A percentile compares a stretch with the other conserved stretches of the same genome.
Conservation (phyloP, 2,797 vertebrate species). For the Apogon talboti region DNA sequence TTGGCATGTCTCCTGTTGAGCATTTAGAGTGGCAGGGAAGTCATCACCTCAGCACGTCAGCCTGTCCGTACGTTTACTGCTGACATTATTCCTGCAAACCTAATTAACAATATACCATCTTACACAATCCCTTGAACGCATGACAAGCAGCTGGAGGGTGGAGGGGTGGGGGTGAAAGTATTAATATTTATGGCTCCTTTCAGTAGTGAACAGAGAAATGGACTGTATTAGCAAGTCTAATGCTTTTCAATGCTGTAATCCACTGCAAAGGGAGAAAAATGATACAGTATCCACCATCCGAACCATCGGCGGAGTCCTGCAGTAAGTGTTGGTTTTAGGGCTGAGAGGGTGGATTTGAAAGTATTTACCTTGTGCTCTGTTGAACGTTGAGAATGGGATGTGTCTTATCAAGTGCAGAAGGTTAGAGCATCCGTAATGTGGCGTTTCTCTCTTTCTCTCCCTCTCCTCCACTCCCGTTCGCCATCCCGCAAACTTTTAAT, state of each 20-base stretch:
- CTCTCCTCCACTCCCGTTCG: conserved; percentile 41
- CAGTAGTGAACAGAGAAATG: conserved; percentile 63
- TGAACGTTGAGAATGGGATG: conserved; percentile 25
- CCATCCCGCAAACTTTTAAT: conserved; percentile 66
- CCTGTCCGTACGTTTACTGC: conserved; percentile 43
- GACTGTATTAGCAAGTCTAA: conserved; percentile 80
- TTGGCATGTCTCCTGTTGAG: conserved; percentile 1
- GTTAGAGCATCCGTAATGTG: conserved; percentile 47
- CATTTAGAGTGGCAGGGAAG: conserved; percentile 40
- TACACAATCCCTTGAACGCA: conserved; percentile 49
- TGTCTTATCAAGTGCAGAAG: conserved; percentile 40
- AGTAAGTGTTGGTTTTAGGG: conserved; percentile 44
- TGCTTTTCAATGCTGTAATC: conserved; percentile 56
- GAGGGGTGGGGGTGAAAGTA: conserved; percentile 48
- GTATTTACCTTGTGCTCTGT: conserved; percentile 25
- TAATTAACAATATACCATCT: conserved; percentile 71
- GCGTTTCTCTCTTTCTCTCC: conserved; percentile 25
- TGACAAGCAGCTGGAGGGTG: conserved; percentile 62
- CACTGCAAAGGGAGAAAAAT: conserved; percentile 45
- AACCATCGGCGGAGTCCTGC: conserved; percentile 44
- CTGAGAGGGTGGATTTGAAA: conserved; percentile 35
- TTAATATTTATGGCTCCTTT: conserved; percentile 79
- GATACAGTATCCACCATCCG: conserved; percentile 51
- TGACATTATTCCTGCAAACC: conserved; percentile 64
- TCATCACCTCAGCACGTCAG: conserved; percentile 61